Conservation (phyloP, 1,140 invertebrate species). For the Mya arenaria region DNA sequence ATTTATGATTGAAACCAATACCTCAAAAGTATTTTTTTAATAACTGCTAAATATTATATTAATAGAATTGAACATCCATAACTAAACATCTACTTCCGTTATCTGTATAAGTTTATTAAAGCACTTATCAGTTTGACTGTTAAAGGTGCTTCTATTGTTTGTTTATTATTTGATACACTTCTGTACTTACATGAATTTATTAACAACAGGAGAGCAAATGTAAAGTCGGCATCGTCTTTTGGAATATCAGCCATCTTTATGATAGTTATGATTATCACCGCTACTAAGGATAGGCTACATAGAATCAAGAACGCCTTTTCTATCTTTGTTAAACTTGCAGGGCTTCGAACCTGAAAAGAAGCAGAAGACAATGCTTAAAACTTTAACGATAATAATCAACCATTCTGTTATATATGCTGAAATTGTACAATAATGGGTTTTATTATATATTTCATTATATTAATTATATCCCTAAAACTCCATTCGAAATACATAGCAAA, state of each 20-base stretch:
- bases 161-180: not conserved
- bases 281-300: conserved; percentile 52
- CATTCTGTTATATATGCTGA: not conserved
- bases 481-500: not conserved
- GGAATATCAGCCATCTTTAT: conserved; percentile 58
- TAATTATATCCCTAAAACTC: not conserved
- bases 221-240: conserved; percentile 63
- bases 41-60: not conserved
- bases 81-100: not conserved
- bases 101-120: not conserved
- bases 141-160: not conserved
- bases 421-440: not conserved
- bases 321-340: conserved; percentile 48
- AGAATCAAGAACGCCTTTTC: conserved; percentile 65
- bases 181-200: conserved; percentile 67
- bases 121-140: too few species aligned
- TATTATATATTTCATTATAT: not conserved
- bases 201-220: conserved; percentile 70
- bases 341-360: conserved; percentile 29
- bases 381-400: not conserved
- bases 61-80: not conserved
- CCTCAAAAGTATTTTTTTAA: not conserved
- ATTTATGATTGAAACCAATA: not conserved
- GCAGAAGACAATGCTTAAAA: not conserved
- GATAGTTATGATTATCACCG: conserved; percentile 61